phyloP scores from a whole-genome alignment of 2,888 invertebrate genomes.

The Emmelina monodactyla region DNA sequence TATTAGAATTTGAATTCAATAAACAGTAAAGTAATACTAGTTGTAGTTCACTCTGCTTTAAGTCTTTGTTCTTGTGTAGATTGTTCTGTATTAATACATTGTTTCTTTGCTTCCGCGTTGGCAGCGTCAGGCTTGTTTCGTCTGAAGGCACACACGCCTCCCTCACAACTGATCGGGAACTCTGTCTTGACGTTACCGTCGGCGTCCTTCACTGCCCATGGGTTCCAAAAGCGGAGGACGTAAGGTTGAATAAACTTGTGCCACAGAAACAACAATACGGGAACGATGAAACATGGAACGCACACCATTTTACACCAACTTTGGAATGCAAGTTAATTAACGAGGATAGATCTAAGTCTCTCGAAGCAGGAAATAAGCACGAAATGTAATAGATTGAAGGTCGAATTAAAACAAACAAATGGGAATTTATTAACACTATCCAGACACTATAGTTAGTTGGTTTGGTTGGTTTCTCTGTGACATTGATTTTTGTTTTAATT shows the following conservation, averaged over 20 bases:
- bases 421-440: too few species aligned
- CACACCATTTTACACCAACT: slow-evolving; percentile 80
- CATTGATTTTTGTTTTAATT: too few species aligned
- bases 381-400: too few species aligned
- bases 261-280: slow-evolving; percentile 82
- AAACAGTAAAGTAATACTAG: too few species aligned
- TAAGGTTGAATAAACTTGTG: slow-evolving; percentile 86
- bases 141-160: slow-evolving; percentile 56
- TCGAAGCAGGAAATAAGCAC: neutral
- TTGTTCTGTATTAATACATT: slow-evolving; percentile 8
- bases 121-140: slow-evolving; percentile 7
- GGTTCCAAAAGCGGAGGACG: slow-evolving; percentile 82
- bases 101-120: slow-evolving; percentile 5
- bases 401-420: too few species aligned
- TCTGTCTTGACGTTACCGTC: slow-evolving; percentile 67
- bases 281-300: slow-evolving; percentile 86
- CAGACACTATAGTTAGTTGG: too few species aligned
- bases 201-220: slow-evolving; percentile 73
- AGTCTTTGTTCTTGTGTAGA: slow-evolving; percentile 17
- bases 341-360: neutral
- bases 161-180: slow-evolving; percentile 68
- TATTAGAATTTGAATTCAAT: too few species aligned
- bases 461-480: too few species aligned
- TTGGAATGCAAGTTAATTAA: neutral
- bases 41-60: slow-evolving; percentile 27